Evolutionary conservation across 2,797 vertebrate genomes (phyloP).

Genomic region (Pangasius djambal): DNA sequence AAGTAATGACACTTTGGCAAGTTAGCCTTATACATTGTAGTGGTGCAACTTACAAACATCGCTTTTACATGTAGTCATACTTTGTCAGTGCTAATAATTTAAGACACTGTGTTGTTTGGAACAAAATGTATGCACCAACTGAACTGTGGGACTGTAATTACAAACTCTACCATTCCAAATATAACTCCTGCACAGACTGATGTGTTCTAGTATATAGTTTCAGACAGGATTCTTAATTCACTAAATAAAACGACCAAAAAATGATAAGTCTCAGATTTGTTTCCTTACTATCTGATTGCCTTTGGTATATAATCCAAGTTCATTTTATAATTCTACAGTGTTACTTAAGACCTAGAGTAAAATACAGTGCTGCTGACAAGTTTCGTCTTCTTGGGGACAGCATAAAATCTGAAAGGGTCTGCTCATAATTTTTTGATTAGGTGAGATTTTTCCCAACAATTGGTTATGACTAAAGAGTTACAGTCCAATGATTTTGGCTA

Average conservation of each 20-base stretch:
- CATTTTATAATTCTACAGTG: constrained; percentile 11
- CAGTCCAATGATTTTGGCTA: constrained; percentile 56
- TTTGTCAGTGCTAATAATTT: not conserved
- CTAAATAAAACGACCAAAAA: constrained; percentile 15
- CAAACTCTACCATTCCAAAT: constrained; percentile 19
- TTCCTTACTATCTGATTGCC: constrained; percentile 31
- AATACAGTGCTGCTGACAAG: constrained; percentile 49
- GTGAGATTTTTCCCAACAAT: constrained; percentile 61
- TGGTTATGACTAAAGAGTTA: constrained; percentile 54
- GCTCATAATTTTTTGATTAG: constrained; percentile 52
- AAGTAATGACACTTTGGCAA: not conserved
- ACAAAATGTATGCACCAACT: not conserved
- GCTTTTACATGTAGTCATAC: not conserved
- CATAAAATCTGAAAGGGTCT: constrained; percentile 33
- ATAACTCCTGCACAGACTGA: constrained; percentile 22
- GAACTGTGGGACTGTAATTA: not conserved
- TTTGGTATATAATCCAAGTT: constrained; percentile 18
- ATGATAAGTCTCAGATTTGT: not conserved
- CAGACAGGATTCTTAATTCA: not conserved
- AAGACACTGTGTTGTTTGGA: not conserved
- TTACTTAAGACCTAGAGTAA: constrained; percentile 18
- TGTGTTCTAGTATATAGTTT: not conserved
- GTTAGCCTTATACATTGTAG: not conserved
- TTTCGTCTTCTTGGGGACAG: constrained; percentile 56
- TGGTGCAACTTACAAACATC: not conserved